Evolutionary conservation across 2,113 vertebrate genomes (phyloP), one percentile per base, ranked within the genome.

Genomic region (Nothoprocta perdicaria): DNA sequence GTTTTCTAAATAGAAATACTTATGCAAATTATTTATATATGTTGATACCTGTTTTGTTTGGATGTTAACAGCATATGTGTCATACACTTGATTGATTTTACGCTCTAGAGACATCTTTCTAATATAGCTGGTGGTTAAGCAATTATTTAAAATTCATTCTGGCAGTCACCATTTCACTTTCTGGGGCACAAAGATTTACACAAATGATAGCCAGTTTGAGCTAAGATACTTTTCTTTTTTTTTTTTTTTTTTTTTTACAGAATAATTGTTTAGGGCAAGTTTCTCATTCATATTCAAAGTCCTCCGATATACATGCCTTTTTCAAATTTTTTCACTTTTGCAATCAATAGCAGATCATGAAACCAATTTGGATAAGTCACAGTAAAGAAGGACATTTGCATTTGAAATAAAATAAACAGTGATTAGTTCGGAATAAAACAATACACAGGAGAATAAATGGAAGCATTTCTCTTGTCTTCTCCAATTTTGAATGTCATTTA

Each of bases 81-180:
- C 78, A 65, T 2, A 26, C 2, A 48, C 18, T 63, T 35, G 35
- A 26, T 33, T 65, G 73, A 27, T 74, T 78, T 89, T 50, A 84
- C 65, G 27, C 35, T 74, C 16, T 40, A 29, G 60, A 72, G 7
- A 38, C 17, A 22, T 26, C 33, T 2, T 31, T 23, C 9, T 31
- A 76, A n/a, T n/a, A 63, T 31, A 62, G 9, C 3, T 12, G 16
- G 53, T 80, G n/a, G 27, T 45, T 88, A 35, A 0, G 0, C 5
- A 43, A 86, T 62, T 72, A 74, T 89, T 89, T 88, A 57, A 82
- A 89, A 41, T 50, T 29, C 79, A 35, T 77, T 82, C 38, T 85
- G 33, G 6, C n/a, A 48, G 23, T 82, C 40, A 22, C 24, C 75
- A 40, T 85, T 23, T 68, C 29, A 80, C 29, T 43, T 27, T 38